phyloP scores from a whole-genome alignment of 2,797 vertebrate genomes.

The Xiphophorus birchmanni region DNA sequence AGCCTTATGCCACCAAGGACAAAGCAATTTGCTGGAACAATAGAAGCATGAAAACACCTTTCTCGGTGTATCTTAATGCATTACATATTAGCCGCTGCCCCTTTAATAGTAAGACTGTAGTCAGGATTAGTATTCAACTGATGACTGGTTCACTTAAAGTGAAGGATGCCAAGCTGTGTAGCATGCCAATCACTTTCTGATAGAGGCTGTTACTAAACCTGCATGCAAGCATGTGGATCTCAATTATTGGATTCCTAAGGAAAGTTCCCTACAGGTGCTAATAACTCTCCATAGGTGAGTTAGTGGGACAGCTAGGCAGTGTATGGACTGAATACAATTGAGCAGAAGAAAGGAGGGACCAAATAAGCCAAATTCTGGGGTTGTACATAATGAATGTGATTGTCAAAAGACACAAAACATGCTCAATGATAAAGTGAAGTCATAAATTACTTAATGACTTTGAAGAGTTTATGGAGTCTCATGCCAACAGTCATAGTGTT shows the following conservation, averaged over 20 bases:
- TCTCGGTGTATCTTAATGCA: conserved; percentile 33
- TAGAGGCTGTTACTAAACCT: conserved; percentile 39
- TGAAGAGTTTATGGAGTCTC: not conserved
- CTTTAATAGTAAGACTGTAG: conserved; percentile 13
- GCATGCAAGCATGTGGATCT: conserved; percentile 26
- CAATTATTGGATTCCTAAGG: conserved; percentile 44
- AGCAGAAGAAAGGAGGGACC: not conserved
- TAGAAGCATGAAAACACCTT: conserved; percentile 31
- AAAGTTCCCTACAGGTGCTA: conserved; percentile 32
- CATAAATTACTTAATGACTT: not conserved
- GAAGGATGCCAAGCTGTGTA: conserved; percentile 39
- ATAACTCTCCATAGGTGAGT: conserved; percentile 25
- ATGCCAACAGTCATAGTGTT: not conserved
- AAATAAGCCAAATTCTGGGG: not conserved
- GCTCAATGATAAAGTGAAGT: not conserved
- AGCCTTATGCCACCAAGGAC: conserved; percentile 39
- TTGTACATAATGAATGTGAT: not conserved
- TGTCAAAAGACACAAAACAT: not conserved
- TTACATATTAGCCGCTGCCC: conserved; percentile 30
- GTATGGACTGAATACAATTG: not conserved
- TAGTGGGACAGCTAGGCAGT: not conserved
- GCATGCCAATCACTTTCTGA: conserved; percentile 51
- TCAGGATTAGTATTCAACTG: conserved; percentile 39
- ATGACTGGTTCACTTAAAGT: conserved; percentile 39
- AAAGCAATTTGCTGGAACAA: conserved; percentile 34